phyloP scores from a whole-genome alignment of 2,113 vertebrate genomes.

The Piaya cayana region DNA sequence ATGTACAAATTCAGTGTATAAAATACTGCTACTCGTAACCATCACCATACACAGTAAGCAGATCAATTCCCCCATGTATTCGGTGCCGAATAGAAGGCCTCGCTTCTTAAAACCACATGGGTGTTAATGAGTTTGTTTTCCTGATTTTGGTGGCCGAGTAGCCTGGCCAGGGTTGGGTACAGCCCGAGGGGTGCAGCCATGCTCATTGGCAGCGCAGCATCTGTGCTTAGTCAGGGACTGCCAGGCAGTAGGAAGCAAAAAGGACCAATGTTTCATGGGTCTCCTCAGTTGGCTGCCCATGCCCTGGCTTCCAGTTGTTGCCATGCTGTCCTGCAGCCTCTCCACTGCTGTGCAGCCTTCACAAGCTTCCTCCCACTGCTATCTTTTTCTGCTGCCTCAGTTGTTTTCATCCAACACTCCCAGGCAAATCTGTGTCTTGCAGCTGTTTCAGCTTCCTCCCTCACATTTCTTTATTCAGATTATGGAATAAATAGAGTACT shows the following conservation, averaged over 20 bases:
- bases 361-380: too few species aligned
- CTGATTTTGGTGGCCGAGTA: too few species aligned
- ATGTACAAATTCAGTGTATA: too few species aligned
- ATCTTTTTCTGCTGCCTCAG: neutral
- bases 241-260: neutral
- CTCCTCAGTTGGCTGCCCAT: accelerated
- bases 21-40: too few species aligned
- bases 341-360: neutral
- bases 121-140: too few species aligned
- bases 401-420: accelerated
- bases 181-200: too few species aligned
- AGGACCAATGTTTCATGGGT: too few species aligned
- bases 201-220: neutral
- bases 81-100: too few species aligned
- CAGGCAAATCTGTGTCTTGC: accelerated
- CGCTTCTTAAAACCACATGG: too few species aligned
- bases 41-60: too few species aligned
- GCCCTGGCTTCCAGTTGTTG: neutral
- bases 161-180: too few species aligned
- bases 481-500: neutral
- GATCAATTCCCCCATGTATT: too few species aligned
- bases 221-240: accelerated
- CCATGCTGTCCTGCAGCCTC: neutral
- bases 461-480: accelerated
- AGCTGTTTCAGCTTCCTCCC: neutral